Conservation (phyloP, 2,888 invertebrate species). For the Leptarthrus brevirostris region DNA sequence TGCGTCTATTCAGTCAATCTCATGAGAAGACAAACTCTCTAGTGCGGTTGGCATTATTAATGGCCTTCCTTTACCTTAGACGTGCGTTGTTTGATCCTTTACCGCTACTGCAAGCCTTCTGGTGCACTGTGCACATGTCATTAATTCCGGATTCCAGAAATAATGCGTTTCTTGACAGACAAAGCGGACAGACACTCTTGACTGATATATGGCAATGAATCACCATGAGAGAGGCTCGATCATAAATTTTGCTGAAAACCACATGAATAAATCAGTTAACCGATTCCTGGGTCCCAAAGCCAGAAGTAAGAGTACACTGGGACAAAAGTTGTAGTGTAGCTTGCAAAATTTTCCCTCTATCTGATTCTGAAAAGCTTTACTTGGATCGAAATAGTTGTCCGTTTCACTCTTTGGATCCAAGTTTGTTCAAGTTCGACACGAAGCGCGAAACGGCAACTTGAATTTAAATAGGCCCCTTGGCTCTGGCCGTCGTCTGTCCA, state of each 20-base stretch:
- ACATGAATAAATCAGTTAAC: constrained; percentile 43
- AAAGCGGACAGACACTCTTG: constrained; percentile 51
- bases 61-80: constrained; percentile 42
- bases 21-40: constrained; percentile 20
- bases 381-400: constrained; percentile 6
- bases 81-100: constrained; percentile 42
- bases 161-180: constrained; percentile 53
- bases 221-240: constrained; percentile 50
- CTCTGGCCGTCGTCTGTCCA: constrained; percentile 53
- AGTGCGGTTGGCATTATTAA: constrained; percentile 36
- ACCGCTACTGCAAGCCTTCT: constrained; percentile 22
- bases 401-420: background rate
- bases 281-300: too few species aligned
- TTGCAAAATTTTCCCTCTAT: constrained; percentile 28
- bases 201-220: constrained; percentile 54
- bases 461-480: constrained; percentile 42
- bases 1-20: constrained; percentile 39
- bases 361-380: constrained; percentile 11
- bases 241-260: constrained; percentile 48
- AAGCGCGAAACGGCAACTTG: background rate
- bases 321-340: constrained; percentile 8
- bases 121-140: constrained; percentile 39
- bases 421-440: background rate
- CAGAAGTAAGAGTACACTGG: background rate
- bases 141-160: constrained; percentile 51